phyloP scores from a whole-genome alignment of 2,888 invertebrate species.

The Hydriomena furcata region DNA sequence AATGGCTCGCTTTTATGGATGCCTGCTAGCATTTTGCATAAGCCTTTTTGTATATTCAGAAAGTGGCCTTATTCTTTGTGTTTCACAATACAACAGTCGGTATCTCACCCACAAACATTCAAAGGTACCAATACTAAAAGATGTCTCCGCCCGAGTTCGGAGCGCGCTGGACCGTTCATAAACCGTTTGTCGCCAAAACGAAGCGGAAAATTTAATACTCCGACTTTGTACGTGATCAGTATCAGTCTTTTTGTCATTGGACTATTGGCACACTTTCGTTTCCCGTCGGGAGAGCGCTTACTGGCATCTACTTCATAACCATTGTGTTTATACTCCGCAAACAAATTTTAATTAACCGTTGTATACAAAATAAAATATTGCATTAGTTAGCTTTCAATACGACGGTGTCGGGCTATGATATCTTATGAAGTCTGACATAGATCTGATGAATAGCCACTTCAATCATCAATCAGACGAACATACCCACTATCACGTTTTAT shows the following conservation, averaged over 20 bases:
- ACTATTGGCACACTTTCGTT: conserved; percentile 70
- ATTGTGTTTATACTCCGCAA: conserved; percentile 49
- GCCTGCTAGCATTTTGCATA: conserved; percentile 3
- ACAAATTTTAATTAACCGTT: conserved; percentile 59
- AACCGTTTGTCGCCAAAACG: conserved; percentile 73
- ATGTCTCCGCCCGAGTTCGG: conserved; percentile 32
- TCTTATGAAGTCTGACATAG: conserved; percentile 44
- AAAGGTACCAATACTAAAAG: conserved; percentile 26
- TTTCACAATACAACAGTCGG: conserved; percentile 19
- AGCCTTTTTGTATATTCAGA: conserved; percentile 16
- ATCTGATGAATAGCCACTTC: conserved; percentile 43
- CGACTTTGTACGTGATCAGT: conserved; percentile 72
- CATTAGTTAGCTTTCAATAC: conserved; percentile 41
- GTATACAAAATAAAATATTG: conserved; percentile 48
- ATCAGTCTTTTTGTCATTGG: conserved; percentile 65
- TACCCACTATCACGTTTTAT: conserved; percentile 36
- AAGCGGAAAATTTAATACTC: conserved; percentile 78
- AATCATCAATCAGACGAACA: conserved; percentile 47
- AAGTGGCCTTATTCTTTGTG: conserved; percentile 25
- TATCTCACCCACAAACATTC: conserved; percentile 27
- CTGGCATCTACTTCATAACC: conserved; percentile 40
- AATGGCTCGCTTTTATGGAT: conserved; percentile 5
- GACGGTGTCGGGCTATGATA: conserved; percentile 42
- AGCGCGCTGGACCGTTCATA: conserved; percentile 59
- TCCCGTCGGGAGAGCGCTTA: conserved; percentile 50